These are phyloP conservation scores for Micronycteris hirsuta DNA, from an alignment of 2,113 vertebrate species.

Conservation along the genomic window DNA sequence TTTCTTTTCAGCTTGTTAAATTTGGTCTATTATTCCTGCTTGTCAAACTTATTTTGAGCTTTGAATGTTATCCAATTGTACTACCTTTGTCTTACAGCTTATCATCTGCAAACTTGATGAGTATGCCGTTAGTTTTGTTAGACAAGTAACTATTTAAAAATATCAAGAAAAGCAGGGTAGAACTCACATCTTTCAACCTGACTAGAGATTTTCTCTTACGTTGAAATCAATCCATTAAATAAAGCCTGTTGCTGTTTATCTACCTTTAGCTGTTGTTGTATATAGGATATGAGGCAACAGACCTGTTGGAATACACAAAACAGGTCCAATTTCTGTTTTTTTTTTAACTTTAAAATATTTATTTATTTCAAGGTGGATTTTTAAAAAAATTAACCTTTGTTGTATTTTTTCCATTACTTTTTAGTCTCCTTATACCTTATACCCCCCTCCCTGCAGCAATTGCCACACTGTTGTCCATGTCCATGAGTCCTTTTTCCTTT, in stretches of 20 bases:
- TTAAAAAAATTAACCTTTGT: too few species aligned
- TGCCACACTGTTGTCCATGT: too few species aligned
- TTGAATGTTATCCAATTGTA: neutral
- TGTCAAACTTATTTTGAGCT: constrained; percentile 37
- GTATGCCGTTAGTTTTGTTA: neutral
- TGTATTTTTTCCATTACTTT: too few species aligned
- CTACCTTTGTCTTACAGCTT: constrained; percentile 28
- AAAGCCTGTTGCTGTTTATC: neutral
- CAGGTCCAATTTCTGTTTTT: neutral
- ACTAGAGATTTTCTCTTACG: constrained; percentile 7
- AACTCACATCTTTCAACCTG: neutral
- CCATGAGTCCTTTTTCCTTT: too few species aligned
- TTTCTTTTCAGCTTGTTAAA: constrained; percentile 35
- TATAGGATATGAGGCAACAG: neutral
- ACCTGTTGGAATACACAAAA: neutral
- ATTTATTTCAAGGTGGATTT: too few species aligned
- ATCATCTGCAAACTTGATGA: constrained; percentile 18
- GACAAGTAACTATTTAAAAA: constrained; percentile 32
- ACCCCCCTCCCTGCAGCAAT: too few species aligned
- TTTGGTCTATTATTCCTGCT: constrained; percentile 20
- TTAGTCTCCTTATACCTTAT: too few species aligned
- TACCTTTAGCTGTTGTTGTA: neutral
- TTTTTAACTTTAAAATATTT: neutral
- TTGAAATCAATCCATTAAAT: constrained; percentile 37
- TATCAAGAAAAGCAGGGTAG: constrained; percentile 3